phyloP scores from a whole-genome alignment of 92 coral and sea anemone genomes.

The Zoanthus sociatus region DNA sequence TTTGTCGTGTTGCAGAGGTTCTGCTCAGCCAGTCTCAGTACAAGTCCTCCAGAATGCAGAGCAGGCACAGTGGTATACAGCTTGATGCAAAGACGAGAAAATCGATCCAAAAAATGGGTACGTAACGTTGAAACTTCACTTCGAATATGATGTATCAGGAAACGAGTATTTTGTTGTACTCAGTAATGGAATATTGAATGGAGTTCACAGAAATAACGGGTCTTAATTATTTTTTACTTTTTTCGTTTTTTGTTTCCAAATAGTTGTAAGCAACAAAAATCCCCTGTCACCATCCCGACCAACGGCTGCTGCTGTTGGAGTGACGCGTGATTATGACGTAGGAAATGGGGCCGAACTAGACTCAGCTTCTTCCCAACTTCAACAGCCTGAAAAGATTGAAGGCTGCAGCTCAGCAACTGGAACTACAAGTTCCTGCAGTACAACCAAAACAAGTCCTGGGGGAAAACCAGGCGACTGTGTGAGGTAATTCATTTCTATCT shows the following conservation, averaged over 20 bases:
- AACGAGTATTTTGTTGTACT: background rate
- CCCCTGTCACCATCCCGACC: constrained; percentile 46
- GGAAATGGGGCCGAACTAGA: constrained; percentile 83
- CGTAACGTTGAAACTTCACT: background rate
- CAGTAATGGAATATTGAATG: background rate
- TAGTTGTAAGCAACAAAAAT: constrained; percentile 26
- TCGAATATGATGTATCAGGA: background rate
- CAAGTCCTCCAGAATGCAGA: constrained; percentile 33
- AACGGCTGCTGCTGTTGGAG: constrained; percentile 47
- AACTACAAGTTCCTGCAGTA: constrained; percentile 25
- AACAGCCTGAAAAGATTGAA: constrained; percentile 83
- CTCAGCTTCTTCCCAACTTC: constrained; percentile 63
- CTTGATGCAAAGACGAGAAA: constrained; percentile 41
- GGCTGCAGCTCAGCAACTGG: constrained; percentile 33
- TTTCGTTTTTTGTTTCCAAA: background rate
- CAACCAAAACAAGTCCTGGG: background rate
- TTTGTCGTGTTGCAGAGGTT: constrained; percentile 23
- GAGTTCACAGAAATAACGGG: background rate
- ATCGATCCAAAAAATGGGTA: constrained; percentile 40
- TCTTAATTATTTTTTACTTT: background rate
- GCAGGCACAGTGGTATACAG: constrained; percentile 42
- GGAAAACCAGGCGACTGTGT: constrained; percentile 10
- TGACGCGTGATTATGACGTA: constrained; percentile 76
- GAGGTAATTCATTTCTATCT: constrained; percentile 2
- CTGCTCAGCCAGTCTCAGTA: constrained; percentile 28